Base-by-base conservation (phyloP, 2,113 vertebrate genomes). In the Mirza zaza region DNA sequence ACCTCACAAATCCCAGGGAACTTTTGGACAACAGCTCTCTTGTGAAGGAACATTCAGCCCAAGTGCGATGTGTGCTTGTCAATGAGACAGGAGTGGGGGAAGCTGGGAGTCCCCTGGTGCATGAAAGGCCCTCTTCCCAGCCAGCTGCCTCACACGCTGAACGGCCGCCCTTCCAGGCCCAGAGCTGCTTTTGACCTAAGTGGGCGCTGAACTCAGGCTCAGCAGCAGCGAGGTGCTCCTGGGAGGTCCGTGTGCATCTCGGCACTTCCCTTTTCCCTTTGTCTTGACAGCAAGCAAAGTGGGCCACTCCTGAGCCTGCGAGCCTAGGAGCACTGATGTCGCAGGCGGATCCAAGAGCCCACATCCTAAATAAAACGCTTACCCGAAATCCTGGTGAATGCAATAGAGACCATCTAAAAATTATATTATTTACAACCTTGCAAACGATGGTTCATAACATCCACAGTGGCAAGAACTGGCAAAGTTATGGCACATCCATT, bases 211-310 rank as follows among this genome's bases (percentile, higher is more conserved):
- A 48, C 29, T 3, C 63, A 65, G 13, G 25, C 48, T 48, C 48
- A 39, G 1, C 61, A 39, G 42, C 63, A 39, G 77, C 27, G 29
- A 6, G 42, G 11, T 20, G 23, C 65, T 13, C 18, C 95, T 10
- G 21, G 45, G 32, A 79, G n/a, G 34, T 39, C 20, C 0, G 32
- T 42, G 59, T n/a, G 84, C 90, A 21, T 50, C 34, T 94, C 81
- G 75, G 1, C 45, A 20, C 85, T 96, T 97, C 73, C 21, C 61
- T 50, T 89, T n/a, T 50, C 92, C 15, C 27, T 17, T 25, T 0
- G 91, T 93, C 96, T 91, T 87, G 70, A 94, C 20, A 96, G 61
- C 21, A 34, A 81, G 77, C 67, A 34, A 36, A 17, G 61, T 1
- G 8, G 27, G 14, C n/a, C 45, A 50, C 92, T 85, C 36, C 92